Evolutionary conservation across 2,888 invertebrate species (phyloP), one percentile per base, ranked within the genome.

Genomic region (Xanthorhoe spadicearia): DNA sequence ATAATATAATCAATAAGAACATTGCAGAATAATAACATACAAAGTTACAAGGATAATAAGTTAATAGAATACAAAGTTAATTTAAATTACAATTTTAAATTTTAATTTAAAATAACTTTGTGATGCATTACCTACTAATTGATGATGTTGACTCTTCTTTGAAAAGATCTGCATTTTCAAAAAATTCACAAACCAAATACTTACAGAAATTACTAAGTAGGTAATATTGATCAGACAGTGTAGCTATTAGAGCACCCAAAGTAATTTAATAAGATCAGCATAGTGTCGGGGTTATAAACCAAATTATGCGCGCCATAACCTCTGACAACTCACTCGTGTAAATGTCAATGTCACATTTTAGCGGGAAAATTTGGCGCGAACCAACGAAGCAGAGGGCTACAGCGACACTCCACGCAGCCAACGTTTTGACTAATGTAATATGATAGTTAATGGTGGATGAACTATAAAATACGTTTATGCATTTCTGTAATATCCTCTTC

Each of bases 271-370:
- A 86, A 86, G 86, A 83, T 60, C 28, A 81, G 82, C 83, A 72
- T 82, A 82, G 87, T 88, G 90, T 88, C 80, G 85, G 66, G 85
- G 90, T 82, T 88, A 90, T 92, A 93, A 92, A 93, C 87, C 83
- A 93, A 93, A 93, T 93, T 91, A 90, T 88, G 86, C 93, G 93
- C 92, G 75, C 89, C 93, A 93, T 93, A 92, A 88, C 89, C 77
- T 85, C 71, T 85, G 89, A 86, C 89, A 89, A 90, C 81, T 91
- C 91, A 89, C 77, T 90, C 90, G 93, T 90, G 85, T 88, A 92
- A n/a, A 93, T 90, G 89, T 86, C 89, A 89, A 83, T 88, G 83
- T 64, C 66, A 82, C 74, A 83, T 89, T 88, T 91, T 86, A 88
- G 88, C 90, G 88, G 88, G 86, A 86, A 77, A 72, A 75, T 73